Evolutionary conservation across 2,888 invertebrate genomes (phyloP).

Genomic region (Tortrix viridana): DNA sequence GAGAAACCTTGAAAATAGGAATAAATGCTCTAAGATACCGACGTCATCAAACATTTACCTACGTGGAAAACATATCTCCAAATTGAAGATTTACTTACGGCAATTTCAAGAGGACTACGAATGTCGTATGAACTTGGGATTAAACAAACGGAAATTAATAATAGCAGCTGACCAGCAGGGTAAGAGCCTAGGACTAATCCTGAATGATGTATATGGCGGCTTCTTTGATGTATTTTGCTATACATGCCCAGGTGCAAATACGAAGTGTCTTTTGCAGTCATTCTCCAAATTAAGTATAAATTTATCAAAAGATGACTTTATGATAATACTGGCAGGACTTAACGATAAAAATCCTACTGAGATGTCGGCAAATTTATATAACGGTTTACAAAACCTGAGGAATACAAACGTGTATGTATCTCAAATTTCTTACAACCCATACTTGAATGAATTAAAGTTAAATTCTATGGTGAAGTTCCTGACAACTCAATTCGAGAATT

Average conservation of each 20-base stretch:
- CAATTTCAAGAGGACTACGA: neutral
- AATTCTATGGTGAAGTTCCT: constrained; percentile 1
- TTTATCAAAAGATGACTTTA: neutral
- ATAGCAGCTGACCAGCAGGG: neutral
- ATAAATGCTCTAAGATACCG: neutral
- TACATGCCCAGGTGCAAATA: neutral
- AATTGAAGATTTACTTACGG: neutral
- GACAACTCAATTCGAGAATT: constrained; percentile 1
- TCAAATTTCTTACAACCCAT: neutral
- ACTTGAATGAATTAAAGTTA: neutral
- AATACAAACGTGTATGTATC: constrained; percentile 1
- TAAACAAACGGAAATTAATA: neutral
- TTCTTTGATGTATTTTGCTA: neutral
- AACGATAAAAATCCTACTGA: neutral
- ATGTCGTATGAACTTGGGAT: neutral
- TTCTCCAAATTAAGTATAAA: neutral
- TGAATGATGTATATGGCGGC: neutral
- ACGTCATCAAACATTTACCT: neutral
- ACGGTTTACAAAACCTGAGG: neutral
- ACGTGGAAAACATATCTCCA: neutral
- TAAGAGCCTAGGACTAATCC: neutral
- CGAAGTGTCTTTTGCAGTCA: neutral
- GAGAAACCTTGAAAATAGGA: neutral
- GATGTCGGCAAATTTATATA: neutral
- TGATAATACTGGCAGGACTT: neutral